Base-by-base conservation (phyloP, 2,888 invertebrate species). In the Lepidocyrtoides sp. region DNA sequence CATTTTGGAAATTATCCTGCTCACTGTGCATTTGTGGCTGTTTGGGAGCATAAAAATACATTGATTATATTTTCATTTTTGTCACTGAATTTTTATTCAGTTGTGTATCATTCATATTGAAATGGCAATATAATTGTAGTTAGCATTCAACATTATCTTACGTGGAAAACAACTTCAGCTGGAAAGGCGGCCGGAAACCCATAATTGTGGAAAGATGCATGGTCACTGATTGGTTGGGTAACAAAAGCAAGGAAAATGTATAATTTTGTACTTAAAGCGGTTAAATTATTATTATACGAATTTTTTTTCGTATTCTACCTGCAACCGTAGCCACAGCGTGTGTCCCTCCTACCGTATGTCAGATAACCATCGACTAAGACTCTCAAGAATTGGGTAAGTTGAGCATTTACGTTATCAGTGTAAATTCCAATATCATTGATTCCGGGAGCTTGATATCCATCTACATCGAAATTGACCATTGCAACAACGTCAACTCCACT, bases 391-490 rank as follows among this genome's bases (percentile, higher is more conserved):
- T 72, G 36, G 12, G 77, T 84, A n/a, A 91, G 60, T 5, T 44
- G 20, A 4, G 69, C n/a, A 36, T 91, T 72, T 0, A 83, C 89
- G 41, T 81, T 85, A 48, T 92, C 92, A 4, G 72, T 91, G 44
- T 77, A 44, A 17, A 92, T 77, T 17, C 86, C 90, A 51, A 92
- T 57, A 8, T 86, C 75, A 4, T 66, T 41, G 1, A 36, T 54
- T 4, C 77, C 83, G 0, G 41, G 36, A 12, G 60, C 29, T 17
- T 89, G 77, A 69, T 81, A 85, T 1, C 91, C 89, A 7, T 36
- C 72, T 1, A 91, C 81, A 48, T 92, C 92, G 44, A 88, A 89
- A 32, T 92, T 92, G 20, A 92, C 7, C 92, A 92, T 92, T 5
- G 72, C 75, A 3, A 81, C 81, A 5, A 92, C 92, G 23, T 91